Evolutionary conservation across 2,888 invertebrate genomes (phyloP).

Genomic region (Glyphotaelius pellucidus): DNA sequence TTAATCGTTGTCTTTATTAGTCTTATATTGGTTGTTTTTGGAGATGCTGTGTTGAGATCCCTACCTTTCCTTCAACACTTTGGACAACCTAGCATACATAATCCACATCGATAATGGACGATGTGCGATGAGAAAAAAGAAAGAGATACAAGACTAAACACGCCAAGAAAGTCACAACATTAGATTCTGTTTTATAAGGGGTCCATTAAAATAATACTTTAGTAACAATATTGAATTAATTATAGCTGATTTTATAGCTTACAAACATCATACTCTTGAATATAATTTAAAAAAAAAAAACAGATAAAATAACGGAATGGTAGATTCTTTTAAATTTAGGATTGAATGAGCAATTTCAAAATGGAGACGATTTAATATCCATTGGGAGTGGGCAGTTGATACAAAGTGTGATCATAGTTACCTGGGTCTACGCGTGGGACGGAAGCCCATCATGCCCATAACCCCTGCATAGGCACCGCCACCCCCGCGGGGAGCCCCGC

Average conservation of each 20-base stretch:
- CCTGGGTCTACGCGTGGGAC: slow-evolving; percentile 86
- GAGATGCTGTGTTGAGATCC: neutral
- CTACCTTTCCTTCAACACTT: neutral
- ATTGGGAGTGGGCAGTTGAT: neutral
- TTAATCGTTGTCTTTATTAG: too few relatives aligned
- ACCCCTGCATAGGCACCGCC: slow-evolving; percentile 70
- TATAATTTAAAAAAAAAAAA: neutral
- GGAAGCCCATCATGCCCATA: slow-evolving; percentile 78
- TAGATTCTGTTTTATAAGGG: neutral
- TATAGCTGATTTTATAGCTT: too few relatives aligned
- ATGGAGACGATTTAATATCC: neutral
- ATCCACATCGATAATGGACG: neutral
- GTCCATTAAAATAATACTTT: neutral
- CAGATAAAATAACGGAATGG: neutral
- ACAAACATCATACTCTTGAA: neutral
- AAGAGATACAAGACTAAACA: neutral
- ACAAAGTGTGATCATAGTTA: slow-evolving; percentile 68
- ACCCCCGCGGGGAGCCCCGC: slow-evolving; percentile 76
- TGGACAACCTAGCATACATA: neutral
- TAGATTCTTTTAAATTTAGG: too few relatives aligned
- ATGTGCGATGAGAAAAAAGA: too few relatives aligned
- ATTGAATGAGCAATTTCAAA: neutral
- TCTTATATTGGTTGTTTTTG: too few relatives aligned
- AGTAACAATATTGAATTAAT: neutral
- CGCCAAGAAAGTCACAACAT: neutral